phyloP scores from a whole-genome alignment of 2,888 invertebrate genomes.

The Troides aeacus region DNA sequence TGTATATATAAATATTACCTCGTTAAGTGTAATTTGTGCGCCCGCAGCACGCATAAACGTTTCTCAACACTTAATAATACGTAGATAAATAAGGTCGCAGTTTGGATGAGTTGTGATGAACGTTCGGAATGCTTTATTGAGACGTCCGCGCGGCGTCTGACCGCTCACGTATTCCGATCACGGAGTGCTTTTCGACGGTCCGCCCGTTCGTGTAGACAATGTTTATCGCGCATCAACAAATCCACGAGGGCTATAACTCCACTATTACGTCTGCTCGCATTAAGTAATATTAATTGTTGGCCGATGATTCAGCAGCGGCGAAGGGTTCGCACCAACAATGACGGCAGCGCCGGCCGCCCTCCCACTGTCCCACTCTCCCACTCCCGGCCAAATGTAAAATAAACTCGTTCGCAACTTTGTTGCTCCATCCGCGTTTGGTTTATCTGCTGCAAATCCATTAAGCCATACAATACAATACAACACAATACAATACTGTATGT shows the following conservation, averaged over 20 bases:
- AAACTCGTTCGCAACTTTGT: conserved; percentile 1
- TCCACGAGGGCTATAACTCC: conserved; percentile 61
- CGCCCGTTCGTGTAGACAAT: conserved; percentile 40
- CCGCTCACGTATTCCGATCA: conserved; percentile 51
- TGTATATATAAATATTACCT: too few relatives aligned
- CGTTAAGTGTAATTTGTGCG: too few relatives aligned
- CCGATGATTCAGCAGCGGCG: conserved; percentile 64
- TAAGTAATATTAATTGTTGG: conserved; percentile 75
- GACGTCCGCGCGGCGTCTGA: too few relatives aligned
- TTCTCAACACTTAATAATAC: too few relatives aligned
- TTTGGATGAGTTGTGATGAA: too few relatives aligned
- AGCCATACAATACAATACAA: too few relatives aligned
- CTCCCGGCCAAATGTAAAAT: conserved; percentile 2
- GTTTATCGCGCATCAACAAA: conserved; percentile 62
- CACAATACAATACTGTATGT: too few relatives aligned
- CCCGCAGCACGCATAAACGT: too few relatives aligned
- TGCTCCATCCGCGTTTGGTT: neutral
- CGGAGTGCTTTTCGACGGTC: conserved; percentile 47
- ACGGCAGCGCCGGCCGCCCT: conserved; percentile 15
- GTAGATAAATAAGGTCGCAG: too few relatives aligned
- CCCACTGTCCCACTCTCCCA: conserved; percentile 23
- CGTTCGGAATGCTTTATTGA: too few relatives aligned
- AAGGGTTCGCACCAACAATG: conserved; percentile 63
- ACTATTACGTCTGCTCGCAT: conserved; percentile 68
- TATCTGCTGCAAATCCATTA: neutral